Conservation (phyloP, 2,797 vertebrate species). For the Enteromius fasciolatus region DNA sequence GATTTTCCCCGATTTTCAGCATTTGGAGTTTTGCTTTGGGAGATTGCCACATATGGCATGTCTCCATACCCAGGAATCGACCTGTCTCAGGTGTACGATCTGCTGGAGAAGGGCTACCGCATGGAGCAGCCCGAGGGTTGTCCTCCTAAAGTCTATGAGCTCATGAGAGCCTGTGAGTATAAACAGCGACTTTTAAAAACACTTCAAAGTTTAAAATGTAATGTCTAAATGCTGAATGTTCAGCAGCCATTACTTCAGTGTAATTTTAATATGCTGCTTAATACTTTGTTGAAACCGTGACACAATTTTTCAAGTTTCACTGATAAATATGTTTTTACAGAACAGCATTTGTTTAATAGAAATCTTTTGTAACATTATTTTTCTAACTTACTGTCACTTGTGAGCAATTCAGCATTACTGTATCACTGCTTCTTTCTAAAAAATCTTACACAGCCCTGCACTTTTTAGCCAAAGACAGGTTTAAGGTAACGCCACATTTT, state of each 20-base stretch:
- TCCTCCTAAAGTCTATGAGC: conserved; percentile 96
- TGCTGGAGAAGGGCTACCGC: conserved; percentile 97
- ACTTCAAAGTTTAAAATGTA: neutral
- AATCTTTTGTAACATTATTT: neutral
- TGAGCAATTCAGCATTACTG: neutral
- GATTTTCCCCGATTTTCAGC: conserved; percentile 72
- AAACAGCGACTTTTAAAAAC: neutral
- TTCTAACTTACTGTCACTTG: neutral
- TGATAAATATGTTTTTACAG: neutral
- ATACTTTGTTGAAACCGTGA: too few species aligned
- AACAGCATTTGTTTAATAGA: neutral
- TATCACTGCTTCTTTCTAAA: neutral
- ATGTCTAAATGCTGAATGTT: too few species aligned
- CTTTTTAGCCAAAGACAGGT: neutral
- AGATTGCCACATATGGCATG: conserved; percentile 99
- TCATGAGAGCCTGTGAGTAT: conserved; percentile 98
- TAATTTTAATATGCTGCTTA: too few species aligned
- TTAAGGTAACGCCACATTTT: neutral
- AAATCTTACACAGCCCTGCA: neutral
- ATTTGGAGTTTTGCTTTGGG: conserved; percentile 96
- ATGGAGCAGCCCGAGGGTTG: conserved; percentile 99
- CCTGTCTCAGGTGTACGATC: conserved; percentile 97
- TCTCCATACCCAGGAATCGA: conserved; percentile 98
- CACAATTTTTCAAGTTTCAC: too few species aligned
- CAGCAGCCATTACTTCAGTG: too few species aligned